Evolutionary conservation across 2,888 invertebrate genomes (phyloP).

Genomic region (Drosophila anceps): DNA sequence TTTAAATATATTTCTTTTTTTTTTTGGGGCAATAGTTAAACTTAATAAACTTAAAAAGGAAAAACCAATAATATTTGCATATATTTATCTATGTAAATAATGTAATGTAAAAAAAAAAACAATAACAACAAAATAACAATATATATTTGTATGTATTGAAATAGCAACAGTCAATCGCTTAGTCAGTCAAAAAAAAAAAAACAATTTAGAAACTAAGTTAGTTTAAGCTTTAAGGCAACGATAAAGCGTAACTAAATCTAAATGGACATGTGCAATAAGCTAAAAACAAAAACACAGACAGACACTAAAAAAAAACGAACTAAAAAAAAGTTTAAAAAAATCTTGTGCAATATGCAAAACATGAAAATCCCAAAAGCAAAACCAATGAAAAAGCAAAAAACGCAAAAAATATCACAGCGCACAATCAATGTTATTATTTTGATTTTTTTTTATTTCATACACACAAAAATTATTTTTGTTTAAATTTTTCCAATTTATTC

Average conservation of each 20-base stretch:
- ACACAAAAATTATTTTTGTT: constrained; percentile 8
- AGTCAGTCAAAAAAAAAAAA: constrained; percentile 47
- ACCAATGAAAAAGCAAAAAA: constrained; percentile 9
- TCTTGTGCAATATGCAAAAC: constrained; percentile 42
- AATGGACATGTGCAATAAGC: constrained; percentile 62
- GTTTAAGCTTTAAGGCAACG: constrained; percentile 35
- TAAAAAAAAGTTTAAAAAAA: constrained; percentile 7
- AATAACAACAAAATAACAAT: not conserved
- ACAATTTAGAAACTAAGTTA: constrained; percentile 44
- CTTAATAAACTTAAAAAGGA: constrained; percentile 52
- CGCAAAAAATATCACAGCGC: constrained; percentile 32
- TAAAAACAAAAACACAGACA: constrained; percentile 16
- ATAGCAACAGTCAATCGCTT: constrained; percentile 60
- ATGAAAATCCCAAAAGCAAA: constrained; percentile 34
- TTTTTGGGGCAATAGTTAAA: constrained; percentile 57
- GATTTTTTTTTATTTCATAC: constrained; percentile 1
- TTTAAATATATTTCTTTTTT: constrained; percentile 15
- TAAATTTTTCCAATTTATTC: constrained; percentile 14
- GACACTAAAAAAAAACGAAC: constrained; percentile 15
- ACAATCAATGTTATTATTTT: constrained; percentile 36
- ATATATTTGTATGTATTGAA: constrained; percentile 22
- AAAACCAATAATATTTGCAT: constrained; percentile 11
- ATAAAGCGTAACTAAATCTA: constrained; percentile 36
- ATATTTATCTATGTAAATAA: constrained; percentile 15
- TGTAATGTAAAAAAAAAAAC: constrained; percentile 18